phyloP scores from a whole-genome alignment of 2,888 invertebrate species.

The Hipparchia semele region DNA sequence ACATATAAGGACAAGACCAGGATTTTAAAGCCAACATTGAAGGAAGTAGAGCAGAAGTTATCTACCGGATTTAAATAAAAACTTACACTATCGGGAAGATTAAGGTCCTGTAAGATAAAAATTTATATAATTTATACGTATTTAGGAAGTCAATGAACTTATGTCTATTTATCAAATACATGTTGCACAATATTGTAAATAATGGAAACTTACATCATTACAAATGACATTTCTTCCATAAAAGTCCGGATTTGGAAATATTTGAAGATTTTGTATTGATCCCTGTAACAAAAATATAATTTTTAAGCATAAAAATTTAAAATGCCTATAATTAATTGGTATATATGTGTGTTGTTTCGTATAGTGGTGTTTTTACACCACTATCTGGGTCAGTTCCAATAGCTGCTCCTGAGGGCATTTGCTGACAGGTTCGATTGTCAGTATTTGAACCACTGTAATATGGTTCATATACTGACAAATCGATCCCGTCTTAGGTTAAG shows the following conservation, averaged over 20 bases:
- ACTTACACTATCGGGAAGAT: constrained; percentile 63
- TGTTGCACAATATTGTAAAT: neutral
- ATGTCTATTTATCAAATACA: neutral
- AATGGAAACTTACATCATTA: constrained; percentile 51
- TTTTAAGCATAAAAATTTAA: neutral
- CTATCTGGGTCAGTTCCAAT: too few relatives aligned
- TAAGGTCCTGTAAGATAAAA: constrained; percentile 58
- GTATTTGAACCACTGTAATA: too few relatives aligned
- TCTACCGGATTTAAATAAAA: constrained; percentile 41
- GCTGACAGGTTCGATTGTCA: too few relatives aligned
- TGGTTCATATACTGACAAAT: too few relatives aligned
- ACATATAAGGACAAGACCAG: neutral
- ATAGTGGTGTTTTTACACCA: too few relatives aligned
- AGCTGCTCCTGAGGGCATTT: too few relatives aligned
- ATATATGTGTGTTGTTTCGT: too few relatives aligned
- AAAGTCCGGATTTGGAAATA: constrained; percentile 47
- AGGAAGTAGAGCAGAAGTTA: constrained; percentile 29
- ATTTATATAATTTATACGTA: neutral
- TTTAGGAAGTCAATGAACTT: neutral
- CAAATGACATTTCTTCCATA: constrained; percentile 44
- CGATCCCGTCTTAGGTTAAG: too few relatives aligned
- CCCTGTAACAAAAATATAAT: constrained; percentile 59
- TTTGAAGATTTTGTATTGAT: constrained; percentile 51
- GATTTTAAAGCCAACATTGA: constrained; percentile 7
- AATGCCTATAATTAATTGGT: neutral